These are phyloP conservation scores for Lethrus apterus DNA, from an alignment of 1,140 invertebrate genomes.

Conservation along the genomic window DNA sequence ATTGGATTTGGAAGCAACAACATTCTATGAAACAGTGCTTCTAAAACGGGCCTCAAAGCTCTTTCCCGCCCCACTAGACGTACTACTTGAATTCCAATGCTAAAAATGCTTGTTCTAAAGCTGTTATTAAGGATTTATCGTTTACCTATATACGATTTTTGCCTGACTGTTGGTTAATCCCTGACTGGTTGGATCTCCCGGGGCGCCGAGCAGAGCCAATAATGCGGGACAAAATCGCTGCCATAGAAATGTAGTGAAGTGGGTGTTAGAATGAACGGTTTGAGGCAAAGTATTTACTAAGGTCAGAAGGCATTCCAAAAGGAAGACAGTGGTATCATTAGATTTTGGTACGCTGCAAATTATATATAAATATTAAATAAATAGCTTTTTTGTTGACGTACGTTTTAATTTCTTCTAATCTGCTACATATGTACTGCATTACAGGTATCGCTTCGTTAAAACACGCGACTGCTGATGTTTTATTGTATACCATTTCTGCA, in stretches of 20 bases:
- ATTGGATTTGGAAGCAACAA: slow-evolving; percentile 75
- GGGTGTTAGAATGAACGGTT: slow-evolving; percentile 70
- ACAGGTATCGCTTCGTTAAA: slow-evolving; percentile 86
- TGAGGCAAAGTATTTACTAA: slow-evolving; percentile 74
- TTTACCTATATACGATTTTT: slow-evolving; percentile 78
- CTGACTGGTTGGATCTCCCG: slow-evolving; percentile 57
- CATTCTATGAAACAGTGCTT: slow-evolving; percentile 89
- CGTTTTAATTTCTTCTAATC: slow-evolving; percentile 73
- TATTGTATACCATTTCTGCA: slow-evolving; percentile 41
- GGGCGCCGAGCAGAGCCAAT: slow-evolving; percentile 77
- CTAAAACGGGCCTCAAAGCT: slow-evolving; percentile 77
- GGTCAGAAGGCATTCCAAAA: slow-evolving; percentile 79
- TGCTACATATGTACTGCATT: slow-evolving; percentile 81
- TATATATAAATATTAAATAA: slow-evolving; percentile 2
- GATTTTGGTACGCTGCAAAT: slow-evolving; percentile 49
- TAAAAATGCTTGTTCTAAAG: slow-evolving; percentile 40
- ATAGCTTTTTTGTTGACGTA: slow-evolving; percentile 37
- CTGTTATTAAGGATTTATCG: slow-evolving; percentile 15
- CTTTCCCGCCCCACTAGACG: slow-evolving; percentile 76
- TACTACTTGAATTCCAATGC: slow-evolving; percentile 81
- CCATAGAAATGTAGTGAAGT: slow-evolving; percentile 83
- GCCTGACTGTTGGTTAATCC: slow-evolving; percentile 70
- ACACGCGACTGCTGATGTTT: slow-evolving; percentile 67
- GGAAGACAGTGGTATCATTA: slow-evolving; percentile 61
- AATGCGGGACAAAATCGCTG: slow-evolving; percentile 85